Evolutionary conservation across 1,140 invertebrate species (phyloP).

Genomic region (Parapsyche elsis): DNA sequence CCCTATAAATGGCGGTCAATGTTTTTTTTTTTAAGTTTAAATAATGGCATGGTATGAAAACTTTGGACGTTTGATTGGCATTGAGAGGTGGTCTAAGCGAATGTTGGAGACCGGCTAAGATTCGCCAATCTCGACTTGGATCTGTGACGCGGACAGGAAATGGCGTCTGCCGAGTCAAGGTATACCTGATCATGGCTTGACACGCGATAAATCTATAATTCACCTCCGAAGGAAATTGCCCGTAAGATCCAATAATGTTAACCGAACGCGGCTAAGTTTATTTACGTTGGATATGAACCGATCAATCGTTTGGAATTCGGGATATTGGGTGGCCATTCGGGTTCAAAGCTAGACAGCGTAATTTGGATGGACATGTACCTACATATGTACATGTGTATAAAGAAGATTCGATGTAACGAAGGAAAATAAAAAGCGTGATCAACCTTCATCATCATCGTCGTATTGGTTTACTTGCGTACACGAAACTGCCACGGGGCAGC

Average conservation of each 20-base stretch:
- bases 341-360: too few species aligned
- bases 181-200: constrained; percentile 33
- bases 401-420: too few species aligned
- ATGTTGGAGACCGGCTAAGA: neutral
- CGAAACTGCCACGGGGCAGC: neutral
- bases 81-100: constrained; percentile 7
- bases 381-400: too few species aligned
- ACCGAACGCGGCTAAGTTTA: neutral
- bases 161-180: constrained; percentile 20
- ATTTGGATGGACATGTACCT: too few species aligned
- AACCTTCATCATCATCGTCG: too few species aligned
- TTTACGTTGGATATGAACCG: neutral
- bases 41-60: neutral
- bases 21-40: too few species aligned
- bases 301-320: too few species aligned
- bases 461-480: too few species aligned
- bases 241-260: neutral
- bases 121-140: constrained; percentile 32
- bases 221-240: constrained; percentile 19
- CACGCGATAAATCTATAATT: constrained; percentile 45
- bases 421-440: too few species aligned
- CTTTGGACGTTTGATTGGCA: constrained; percentile 37
- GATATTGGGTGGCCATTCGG: neutral
- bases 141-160: constrained; percentile 23
- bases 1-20: neutral